Base-by-base conservation (phyloP, 2,888 invertebrate species). In the Tenodera sinensis region DNA sequence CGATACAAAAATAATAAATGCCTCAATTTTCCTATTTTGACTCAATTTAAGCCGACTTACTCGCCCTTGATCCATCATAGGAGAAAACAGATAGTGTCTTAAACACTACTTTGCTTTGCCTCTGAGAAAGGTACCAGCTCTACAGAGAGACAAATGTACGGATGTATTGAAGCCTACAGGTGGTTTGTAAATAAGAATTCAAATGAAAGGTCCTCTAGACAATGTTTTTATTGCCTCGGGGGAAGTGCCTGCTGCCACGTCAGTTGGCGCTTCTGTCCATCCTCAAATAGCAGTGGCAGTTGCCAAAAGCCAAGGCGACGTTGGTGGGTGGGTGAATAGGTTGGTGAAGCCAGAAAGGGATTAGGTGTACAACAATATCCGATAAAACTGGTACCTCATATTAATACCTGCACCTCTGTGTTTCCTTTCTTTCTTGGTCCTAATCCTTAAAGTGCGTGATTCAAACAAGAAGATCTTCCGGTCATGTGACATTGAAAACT, bases 191-290 rank as follows among this genome's bases (percentile, higher is more conserved):
- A 86, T 86, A 86, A 28, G 86, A 71, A 27, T 86, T 86, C 54
- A 81, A 86, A 85, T 47, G 54, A 85, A 27, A 85, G 14, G 20
- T 84, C 30, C 25, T 54, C 54, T n/a, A 85, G 54, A 85, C 85
- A 85, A 85, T 84, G 84, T 28, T 84, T 42, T 42, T 6, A 42
- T 42, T 84, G 28, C 42, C 84, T 84, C 42, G 25, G n/a, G n/a
- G 85, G 85, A 54, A 28, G 34, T 47, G 42, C 86, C 81, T 71
- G 54, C 84, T 30, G 84, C 83, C 14, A 34, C 88, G 84, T 88
- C 83, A 88, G 88, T 88, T 88, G 88, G 87, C 9, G 81, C 89
- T 89, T 89, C 89, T 87, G 87, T 85, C 83, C 82, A 47, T 88
- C 88, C 42, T 25, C 20, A 71, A 81, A 81, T 71, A 86, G 83